phyloP scores from a whole-genome alignment of 2,113 vertebrate species.

The Holacanthus passer region DNA sequence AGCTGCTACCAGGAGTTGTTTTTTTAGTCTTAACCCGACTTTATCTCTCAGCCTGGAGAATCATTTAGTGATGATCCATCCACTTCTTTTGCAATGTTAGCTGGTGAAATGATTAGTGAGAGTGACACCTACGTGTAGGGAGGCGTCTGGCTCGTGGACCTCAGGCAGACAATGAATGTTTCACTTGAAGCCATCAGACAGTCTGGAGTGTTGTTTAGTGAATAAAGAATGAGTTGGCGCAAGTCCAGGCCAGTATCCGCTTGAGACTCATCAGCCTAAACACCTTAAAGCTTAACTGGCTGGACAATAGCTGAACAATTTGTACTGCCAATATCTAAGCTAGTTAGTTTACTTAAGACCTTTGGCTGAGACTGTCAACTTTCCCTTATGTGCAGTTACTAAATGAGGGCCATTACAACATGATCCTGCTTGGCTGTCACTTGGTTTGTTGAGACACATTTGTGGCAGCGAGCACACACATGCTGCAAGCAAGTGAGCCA shows the following conservation, averaged over 20 bases:
- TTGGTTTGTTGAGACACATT: conserved; percentile 69
- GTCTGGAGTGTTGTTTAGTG: conserved; percentile 51
- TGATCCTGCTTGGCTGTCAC: conserved; percentile 51
- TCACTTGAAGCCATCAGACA: conserved; percentile 42
- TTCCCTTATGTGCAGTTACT: conserved; percentile 52
- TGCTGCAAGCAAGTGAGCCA: conserved; percentile 66
- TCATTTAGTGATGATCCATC: conserved; percentile 31
- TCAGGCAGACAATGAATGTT: conserved; percentile 52
- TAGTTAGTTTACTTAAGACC: conserved; percentile 64
- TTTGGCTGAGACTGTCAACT: conserved; percentile 54
- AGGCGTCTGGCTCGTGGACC: conserved; percentile 26
- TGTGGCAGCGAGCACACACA: conserved; percentile 54
- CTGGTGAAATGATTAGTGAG: conserved; percentile 30
- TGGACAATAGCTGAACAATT: conserved; percentile 68
- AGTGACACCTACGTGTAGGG: conserved; percentile 6
- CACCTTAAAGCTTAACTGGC: conserved; percentile 72
- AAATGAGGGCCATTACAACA: conserved; percentile 55
- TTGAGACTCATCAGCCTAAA: conserved; percentile 69
- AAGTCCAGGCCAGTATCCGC: conserved; percentile 54
- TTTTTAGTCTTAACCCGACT: conserved; percentile 1
- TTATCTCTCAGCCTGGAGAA: background rate
- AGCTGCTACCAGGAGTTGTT: conserved; percentile 10
- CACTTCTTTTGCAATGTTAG: conserved; percentile 26
- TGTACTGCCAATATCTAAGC: conserved; percentile 69
- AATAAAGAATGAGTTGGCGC: conserved; percentile 62